phyloP scores from a whole-genome alignment of 1,140 invertebrate species.

The Tenebrio molitor region DNA sequence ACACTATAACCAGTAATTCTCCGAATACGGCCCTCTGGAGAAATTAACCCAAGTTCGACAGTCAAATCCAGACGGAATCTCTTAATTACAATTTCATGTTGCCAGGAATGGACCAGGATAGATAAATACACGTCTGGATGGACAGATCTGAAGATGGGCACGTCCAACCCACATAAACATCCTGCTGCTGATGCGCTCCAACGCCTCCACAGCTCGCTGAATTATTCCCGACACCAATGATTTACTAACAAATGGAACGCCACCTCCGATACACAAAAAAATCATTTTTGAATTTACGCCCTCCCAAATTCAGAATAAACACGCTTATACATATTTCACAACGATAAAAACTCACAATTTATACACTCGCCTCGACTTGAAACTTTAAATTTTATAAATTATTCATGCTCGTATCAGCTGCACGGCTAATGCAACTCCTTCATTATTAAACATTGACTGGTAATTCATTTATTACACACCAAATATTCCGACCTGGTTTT shows the following conservation, averaged over 20 bases:
- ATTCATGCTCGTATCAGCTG: conserved; percentile 2
- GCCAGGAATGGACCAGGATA: conserved; percentile 40
- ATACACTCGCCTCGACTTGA: not conserved
- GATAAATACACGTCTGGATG: conserved; percentile 50
- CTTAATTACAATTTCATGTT: conserved; percentile 56
- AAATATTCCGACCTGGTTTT: conserved; percentile 1
- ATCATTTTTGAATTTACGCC: no score
- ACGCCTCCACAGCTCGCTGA: conserved; percentile 17
- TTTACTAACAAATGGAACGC: conserved; percentile 32
- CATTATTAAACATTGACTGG: conserved; percentile 1
- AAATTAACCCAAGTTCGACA: conserved; percentile 55
- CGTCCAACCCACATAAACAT: conserved; percentile 42
- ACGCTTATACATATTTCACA: no score
- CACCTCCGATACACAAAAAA: not conserved
- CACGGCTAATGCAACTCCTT: conserved; percentile 12
- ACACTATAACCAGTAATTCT: conserved; percentile 50
- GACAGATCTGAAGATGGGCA: conserved; percentile 41
- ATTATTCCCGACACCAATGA: conserved; percentile 34
- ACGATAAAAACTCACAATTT: no score
- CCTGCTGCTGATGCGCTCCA: conserved; percentile 31
- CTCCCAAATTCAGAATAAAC: no score
- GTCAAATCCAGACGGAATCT: conserved; percentile 52
- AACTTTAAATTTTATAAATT: conserved; percentile 24
- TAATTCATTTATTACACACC: conserved; percentile 7
- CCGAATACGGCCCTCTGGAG: conserved; percentile 51